phyloP scores from a whole-genome alignment of 2,797 vertebrate species.

The Steatocranus sp. region DNA sequence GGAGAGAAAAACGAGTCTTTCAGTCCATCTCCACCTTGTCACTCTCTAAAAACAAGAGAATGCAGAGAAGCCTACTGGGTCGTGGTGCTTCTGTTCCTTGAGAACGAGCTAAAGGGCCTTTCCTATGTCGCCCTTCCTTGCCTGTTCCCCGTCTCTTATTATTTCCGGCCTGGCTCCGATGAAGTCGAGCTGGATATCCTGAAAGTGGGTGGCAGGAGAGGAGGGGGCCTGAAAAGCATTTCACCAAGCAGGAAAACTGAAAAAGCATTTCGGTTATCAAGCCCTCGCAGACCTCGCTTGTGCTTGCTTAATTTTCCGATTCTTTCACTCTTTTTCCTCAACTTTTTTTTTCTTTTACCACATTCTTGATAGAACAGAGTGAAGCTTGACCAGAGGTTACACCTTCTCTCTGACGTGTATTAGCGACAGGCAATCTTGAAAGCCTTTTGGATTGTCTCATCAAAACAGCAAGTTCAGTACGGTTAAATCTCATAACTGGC shows the following conservation, averaged over 20 bases:
- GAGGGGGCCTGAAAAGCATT: slow-evolving; percentile 11
- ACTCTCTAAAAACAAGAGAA: neutral
- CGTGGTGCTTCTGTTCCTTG: slow-evolving; percentile 63
- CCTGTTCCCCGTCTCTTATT: slow-evolving; percentile 74
- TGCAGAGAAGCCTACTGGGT: slow-evolving; percentile 6
- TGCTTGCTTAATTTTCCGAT: slow-evolving; percentile 18
- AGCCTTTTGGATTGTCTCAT: neutral
- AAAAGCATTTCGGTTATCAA: slow-evolving; percentile 54
- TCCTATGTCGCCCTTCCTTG: slow-evolving; percentile 64
- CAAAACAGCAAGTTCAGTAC: neutral
- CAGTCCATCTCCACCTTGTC: neutral
- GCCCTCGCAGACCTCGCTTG: slow-evolving; percentile 25
- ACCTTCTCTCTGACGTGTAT: slow-evolving; percentile 15
- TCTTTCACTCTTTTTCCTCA: neutral
- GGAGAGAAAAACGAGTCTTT: neutral
- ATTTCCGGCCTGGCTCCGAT: slow-evolving; percentile 79
- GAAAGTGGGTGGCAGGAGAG: neutral
- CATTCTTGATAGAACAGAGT: neutral
- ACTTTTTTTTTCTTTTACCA: neutral
- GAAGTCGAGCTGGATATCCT: slow-evolving; percentile 67
- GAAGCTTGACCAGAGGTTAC: neutral
- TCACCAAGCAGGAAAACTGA: slow-evolving; percentile 67
- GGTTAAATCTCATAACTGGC: neutral
- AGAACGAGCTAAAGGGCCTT: slow-evolving; percentile 68
- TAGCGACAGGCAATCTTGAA: neutral